These are phyloP conservation scores for Sebastes schlegelii DNA, from an alignment of 2,113 vertebrate genomes.

Conservation along the genomic window DNA sequence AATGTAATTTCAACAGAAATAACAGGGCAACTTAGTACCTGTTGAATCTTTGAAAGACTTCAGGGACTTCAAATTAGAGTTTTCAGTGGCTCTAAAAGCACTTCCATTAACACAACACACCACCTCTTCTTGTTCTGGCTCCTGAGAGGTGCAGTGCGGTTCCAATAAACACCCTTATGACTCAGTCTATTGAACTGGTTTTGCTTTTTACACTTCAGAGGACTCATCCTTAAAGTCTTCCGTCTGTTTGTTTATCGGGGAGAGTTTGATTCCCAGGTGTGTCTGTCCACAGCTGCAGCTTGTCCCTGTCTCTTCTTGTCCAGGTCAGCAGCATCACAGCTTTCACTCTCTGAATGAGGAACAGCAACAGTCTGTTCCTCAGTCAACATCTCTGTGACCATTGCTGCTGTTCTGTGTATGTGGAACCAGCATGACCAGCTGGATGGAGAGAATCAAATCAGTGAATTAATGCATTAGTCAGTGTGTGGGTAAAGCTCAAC, in stretches of 20 bases:
- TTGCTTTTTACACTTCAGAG: slow-evolving; percentile 9
- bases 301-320: neutral
- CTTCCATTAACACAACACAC: neutral
- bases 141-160: neutral
- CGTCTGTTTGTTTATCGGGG: slow-evolving; percentile 12
- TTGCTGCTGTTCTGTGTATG: neutral
- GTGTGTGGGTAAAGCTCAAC: neutral
- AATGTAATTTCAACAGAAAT: neutral
- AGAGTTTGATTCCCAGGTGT: slow-evolving; percentile 19
- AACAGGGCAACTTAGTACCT: neutral
- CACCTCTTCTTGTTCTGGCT: neutral
- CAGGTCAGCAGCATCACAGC: slow-evolving; percentile 21
- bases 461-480: slow-evolving; percentile 29
- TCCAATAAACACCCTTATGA: slow-evolving; percentile 9
- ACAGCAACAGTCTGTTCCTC: slow-evolving; percentile 10
- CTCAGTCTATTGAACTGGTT: slow-evolving; percentile 7
- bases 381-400: slow-evolving; percentile 5
- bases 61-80: neutral
- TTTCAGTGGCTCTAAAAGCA: neutral
- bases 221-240: slow-evolving; percentile 3
- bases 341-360: slow-evolving; percentile 3
- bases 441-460: slow-evolving; percentile 28
- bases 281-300: neutral
- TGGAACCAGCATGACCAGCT: slow-evolving; percentile 26
- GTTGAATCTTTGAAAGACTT: neutral